Conservation (phyloP, 2,888 invertebrate genomes). For the Lochmaea crataegi region DNA sequence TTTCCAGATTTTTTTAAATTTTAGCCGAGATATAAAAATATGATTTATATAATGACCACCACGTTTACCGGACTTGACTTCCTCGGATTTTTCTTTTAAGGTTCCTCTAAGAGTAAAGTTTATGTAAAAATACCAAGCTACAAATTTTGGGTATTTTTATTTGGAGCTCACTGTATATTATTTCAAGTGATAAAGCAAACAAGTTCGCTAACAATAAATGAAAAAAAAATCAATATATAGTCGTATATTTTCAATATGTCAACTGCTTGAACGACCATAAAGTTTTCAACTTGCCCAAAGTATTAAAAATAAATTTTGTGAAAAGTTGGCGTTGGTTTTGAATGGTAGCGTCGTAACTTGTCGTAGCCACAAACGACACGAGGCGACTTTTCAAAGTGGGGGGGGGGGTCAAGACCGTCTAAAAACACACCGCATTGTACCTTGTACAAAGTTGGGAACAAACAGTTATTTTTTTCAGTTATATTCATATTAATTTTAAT, state of each 20-base stretch:
- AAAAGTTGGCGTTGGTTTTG: conserved; percentile 19
- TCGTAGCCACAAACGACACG: conserved; percentile 6
- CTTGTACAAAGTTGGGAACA: conserved; percentile 8
- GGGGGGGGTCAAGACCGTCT: conserved; percentile 24
- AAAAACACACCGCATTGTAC: conserved; percentile 17
- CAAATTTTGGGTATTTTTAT: neutral
- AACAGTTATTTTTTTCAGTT: conserved; percentile 6
- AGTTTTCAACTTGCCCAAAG: conserved; percentile 4
- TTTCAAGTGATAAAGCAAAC: no score
- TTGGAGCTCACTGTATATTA: neutral
- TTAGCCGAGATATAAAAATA: no score
- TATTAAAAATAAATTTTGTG: conserved; percentile 17
- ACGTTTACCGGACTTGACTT: no score
- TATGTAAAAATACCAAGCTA: no score
- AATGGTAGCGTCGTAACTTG: conserved; percentile 18
- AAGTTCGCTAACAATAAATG: neutral
- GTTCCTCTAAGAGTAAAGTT: no score
- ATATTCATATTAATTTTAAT: neutral
- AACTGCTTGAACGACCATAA: neutral
- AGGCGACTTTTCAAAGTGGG: conserved; percentile 14
- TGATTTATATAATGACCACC: no score
- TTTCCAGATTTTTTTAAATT: no score
- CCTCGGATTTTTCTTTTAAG: no score
- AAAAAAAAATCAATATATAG: neutral
- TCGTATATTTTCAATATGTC: neutral